phyloP scores from a whole-genome alignment of 2,888 invertebrate genomes.

The Pachliopta kotzebuea region DNA sequence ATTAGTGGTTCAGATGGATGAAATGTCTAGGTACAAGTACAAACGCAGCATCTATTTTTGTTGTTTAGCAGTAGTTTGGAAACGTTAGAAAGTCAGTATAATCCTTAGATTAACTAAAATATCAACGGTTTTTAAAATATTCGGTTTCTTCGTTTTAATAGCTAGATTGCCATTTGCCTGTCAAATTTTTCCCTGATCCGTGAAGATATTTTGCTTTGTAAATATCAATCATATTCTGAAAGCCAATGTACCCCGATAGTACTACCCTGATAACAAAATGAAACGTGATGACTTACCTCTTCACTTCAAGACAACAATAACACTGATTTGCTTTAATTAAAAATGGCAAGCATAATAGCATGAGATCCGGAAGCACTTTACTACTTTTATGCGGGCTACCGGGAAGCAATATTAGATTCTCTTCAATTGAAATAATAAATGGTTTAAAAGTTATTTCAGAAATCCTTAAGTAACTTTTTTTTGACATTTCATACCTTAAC shows the following conservation, averaged over 20 bases:
- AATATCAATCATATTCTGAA: neutral
- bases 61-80: no score
- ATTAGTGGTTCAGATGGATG: no score
- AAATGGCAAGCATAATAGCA: constrained; percentile 1
- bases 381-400: constrained; percentile 19
- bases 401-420: constrained; percentile 8
- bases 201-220: neutral
- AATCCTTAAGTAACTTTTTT: neutral
- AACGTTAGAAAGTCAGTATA: no score
- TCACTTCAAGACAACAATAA: neutral
- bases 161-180: no score
- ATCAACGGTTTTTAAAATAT: no score
- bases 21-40: no score
- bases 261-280: neutral
- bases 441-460: neutral
- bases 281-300: neutral
- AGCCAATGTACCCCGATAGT: neutral
- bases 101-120: no score
- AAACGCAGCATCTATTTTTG: no score
- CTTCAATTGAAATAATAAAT: constrained; percentile 6
- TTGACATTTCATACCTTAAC: neutral
- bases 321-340: constrained; percentile 1
- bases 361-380: constrained; percentile 15
- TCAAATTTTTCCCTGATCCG: no score
- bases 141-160: no score